These are phyloP conservation scores for Heloderma charlesbogerti DNA, from an alignment of 2,113 vertebrate species.

Conservation along the genomic window DNA sequence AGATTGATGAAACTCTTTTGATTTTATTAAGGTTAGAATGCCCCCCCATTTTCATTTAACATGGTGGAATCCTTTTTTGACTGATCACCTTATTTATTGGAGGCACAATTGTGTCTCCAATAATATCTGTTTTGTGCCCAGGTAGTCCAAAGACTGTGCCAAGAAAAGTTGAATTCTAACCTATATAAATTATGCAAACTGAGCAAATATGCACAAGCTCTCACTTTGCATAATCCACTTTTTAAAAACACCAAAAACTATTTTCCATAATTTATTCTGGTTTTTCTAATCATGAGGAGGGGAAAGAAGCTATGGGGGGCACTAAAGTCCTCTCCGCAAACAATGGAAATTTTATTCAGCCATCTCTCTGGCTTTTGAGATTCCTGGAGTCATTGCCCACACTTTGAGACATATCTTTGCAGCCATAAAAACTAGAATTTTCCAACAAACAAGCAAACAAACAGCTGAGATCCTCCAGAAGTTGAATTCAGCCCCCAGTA, in stretches of 20 bases:
- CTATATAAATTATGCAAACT: not conserved
- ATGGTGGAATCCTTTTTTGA: too few relatives aligned
- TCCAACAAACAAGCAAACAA: too few relatives aligned
- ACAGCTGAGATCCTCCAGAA: too few relatives aligned
- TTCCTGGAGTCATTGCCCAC: too few relatives aligned
- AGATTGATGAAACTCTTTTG: too few relatives aligned
- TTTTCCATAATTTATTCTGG: not conserved
- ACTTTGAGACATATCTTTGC: too few relatives aligned
- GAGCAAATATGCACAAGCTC: not conserved
- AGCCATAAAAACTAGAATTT: too few relatives aligned
- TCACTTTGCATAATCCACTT: not conserved
- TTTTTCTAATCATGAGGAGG: not conserved
- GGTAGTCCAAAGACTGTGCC: not conserved
- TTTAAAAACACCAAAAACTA: not conserved
- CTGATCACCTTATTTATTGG: too few relatives aligned
- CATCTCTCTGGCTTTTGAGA: not conserved
- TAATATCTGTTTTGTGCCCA: not conserved
- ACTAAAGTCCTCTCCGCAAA: not conserved
- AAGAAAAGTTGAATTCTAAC: not conserved
- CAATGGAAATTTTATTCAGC: not conserved
- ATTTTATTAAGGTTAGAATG: too few relatives aligned
- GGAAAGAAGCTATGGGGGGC: not conserved
- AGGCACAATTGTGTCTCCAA: too few relatives aligned
- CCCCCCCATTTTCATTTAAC: too few relatives aligned
- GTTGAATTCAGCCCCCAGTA: too few relatives aligned